Evolutionary conservation across 2,113 vertebrate genomes (phyloP).

Genomic region (Prunella himalayana): DNA sequence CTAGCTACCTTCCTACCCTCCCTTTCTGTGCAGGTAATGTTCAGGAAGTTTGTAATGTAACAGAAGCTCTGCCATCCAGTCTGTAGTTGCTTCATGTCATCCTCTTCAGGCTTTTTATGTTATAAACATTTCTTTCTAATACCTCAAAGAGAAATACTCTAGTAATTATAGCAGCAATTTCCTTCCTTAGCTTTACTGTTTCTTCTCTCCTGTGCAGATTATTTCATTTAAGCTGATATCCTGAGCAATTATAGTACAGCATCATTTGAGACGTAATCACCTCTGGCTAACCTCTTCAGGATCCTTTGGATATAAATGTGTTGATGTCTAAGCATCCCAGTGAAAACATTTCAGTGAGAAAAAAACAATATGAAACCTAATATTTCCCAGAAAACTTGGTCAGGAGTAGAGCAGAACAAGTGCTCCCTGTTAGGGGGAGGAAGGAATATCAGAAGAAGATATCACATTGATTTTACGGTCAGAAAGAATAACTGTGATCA

Average conservation of each 20-base stretch:
- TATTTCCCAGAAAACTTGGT: slow-evolving; percentile 30
- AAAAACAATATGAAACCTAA: neutral
- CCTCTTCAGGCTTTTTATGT: slow-evolving; percentile 14
- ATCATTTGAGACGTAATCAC: slow-evolving; percentile 59
- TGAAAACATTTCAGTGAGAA: neutral
- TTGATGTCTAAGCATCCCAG: slow-evolving; percentile 44
- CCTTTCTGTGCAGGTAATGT: neutral
- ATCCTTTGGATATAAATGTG: slow-evolving; percentile 31
- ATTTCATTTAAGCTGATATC: slow-evolving; percentile 62
- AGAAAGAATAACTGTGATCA: slow-evolving; percentile 27
- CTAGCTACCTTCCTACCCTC: neutral
- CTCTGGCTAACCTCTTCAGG: slow-evolving; percentile 53
- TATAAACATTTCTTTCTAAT: slow-evolving; percentile 41
- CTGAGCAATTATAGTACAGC: slow-evolving; percentile 46
- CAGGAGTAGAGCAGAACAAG: neutral
- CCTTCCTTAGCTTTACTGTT: slow-evolving; percentile 58
- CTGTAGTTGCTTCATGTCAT: neutral
- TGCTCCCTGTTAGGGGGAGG: neutral
- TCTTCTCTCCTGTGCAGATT: slow-evolving; percentile 56
- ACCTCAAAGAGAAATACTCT: slow-evolving; percentile 53
- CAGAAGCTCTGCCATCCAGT: neutral
- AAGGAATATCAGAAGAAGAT: neutral
- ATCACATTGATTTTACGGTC: neutral
- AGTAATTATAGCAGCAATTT: slow-evolving; percentile 59
- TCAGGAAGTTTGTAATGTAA: neutral